Conservation (phyloP, 2,797 vertebrate genomes). For the Acipenser oxyrinchus region DNA sequence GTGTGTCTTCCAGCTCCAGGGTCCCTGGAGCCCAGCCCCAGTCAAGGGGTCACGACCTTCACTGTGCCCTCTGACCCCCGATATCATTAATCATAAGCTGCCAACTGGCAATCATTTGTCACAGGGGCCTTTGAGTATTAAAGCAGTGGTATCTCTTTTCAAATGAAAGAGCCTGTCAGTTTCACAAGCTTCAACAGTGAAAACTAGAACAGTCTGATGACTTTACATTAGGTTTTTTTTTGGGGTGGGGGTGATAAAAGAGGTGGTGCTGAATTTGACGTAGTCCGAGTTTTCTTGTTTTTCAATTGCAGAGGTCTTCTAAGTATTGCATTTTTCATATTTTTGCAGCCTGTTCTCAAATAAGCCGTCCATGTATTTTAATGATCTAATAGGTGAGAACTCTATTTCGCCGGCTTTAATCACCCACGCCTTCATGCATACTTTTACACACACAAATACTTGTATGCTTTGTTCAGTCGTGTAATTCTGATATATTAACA, state of each 20-base stretch:
- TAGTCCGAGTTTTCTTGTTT: too few species aligned
- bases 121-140: conserved; percentile 24
- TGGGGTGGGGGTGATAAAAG: background rate
- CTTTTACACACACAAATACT: too few species aligned
- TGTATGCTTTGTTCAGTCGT: too few species aligned
- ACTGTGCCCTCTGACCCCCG: conserved; percentile 30
- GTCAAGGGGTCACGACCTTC: conserved; percentile 35
- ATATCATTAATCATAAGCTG: conserved; percentile 49
- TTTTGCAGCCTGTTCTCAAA: too few species aligned
- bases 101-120: conserved; percentile 33
- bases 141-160: conserved; percentile 36
- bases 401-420: too few species aligned
- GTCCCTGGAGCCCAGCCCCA: conserved; percentile 26
- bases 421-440: too few species aligned
- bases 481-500: too few species aligned
- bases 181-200: conserved; percentile 16
- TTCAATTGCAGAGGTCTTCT: too few species aligned
- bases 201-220: conserved; percentile 25
- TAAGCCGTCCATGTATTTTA: too few species aligned
- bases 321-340: too few species aligned
- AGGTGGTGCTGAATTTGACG: background rate
- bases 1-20: conserved; percentile 19
- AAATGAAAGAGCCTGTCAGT: conserved; percentile 29
- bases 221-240: conserved; percentile 7
- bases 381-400: too few species aligned